Conservation (phyloP, 2,113 vertebrate species). For the Cynopterus brachyotis region DNA sequence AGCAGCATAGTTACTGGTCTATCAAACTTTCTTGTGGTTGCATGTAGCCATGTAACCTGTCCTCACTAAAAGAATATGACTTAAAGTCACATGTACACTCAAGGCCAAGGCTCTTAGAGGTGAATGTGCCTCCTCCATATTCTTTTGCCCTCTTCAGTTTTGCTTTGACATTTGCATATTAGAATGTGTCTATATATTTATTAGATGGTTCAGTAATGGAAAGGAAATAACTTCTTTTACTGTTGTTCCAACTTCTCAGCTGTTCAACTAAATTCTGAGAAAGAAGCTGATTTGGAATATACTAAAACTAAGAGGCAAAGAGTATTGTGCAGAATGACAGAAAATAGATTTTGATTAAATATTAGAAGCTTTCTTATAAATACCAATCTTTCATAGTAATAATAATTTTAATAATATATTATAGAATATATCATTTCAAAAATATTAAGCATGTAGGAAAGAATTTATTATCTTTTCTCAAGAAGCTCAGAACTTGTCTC, state of each 20-base stretch:
- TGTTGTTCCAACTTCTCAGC: conserved; percentile 15
- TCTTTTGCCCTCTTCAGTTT: neutral
- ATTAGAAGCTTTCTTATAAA: neutral
- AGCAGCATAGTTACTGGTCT: neutral
- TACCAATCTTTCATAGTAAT: neutral
- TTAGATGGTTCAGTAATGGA: neutral
- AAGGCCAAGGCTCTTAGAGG: neutral
- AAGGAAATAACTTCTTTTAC: conserved; percentile 44
- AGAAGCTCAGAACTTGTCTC: neutral
- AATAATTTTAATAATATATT: neutral
- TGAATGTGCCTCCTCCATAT: neutral
- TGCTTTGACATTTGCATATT: neutral
- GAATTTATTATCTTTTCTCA: neutral
- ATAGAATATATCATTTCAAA: neutral
- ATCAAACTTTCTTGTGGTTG: neutral
- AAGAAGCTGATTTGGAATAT: conserved; percentile 52
- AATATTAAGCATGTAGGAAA: neutral
- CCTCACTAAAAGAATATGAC: neutral
- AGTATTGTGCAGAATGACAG: neutral
- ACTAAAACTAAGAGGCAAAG: neutral
- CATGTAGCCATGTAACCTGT: neutral
- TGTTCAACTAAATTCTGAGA: neutral
- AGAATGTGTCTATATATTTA: neutral
- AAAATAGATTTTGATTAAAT: neutral
- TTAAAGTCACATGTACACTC: neutral